phyloP scores from a whole-genome alignment of 2,888 invertebrate species.

The Brachycybe producta region DNA sequence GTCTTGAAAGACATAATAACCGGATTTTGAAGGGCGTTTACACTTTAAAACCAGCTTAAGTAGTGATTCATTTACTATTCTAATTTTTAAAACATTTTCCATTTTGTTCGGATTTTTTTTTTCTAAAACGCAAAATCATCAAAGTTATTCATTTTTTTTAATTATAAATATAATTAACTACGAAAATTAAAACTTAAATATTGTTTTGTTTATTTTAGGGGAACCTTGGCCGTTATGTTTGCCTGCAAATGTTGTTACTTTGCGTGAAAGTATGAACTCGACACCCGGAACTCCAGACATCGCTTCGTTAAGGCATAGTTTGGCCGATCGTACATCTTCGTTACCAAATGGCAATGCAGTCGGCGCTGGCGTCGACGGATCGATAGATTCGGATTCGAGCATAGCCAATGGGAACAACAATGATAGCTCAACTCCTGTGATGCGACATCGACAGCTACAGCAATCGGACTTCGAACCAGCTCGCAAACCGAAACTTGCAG shows the following conservation, averaged over 20 bases:
- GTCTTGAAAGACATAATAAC: too few relatives aligned
- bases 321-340: conserved; percentile 20
- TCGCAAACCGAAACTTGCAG: conserved; percentile 6
- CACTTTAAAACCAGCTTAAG: too few relatives aligned
- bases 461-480: conserved; percentile 15
- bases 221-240: conserved; percentile 14
- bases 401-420: conserved; percentile 3
- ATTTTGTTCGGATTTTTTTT: too few relatives aligned
- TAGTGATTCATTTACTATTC: too few relatives aligned
- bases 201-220: conserved; percentile 1
- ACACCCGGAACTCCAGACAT: conserved; percentile 2
- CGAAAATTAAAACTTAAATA: background rate
- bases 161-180: background rate
- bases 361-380: background rate
- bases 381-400: background rate
- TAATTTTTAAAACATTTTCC: too few relatives aligned
- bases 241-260: too few relatives aligned
- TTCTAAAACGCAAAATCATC: too few relatives aligned
- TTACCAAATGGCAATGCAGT: conserved; percentile 22
- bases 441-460: conserved; percentile 9
- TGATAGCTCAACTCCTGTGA: background rate
- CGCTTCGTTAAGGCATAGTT: conserved; percentile 5
- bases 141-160: conserved; percentile 4
- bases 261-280: conserved; percentile 2
- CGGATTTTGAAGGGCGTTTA: too few relatives aligned